Conservation (phyloP, 2,888 invertebrate genomes). For the Drosophila austrosaltans region DNA sequence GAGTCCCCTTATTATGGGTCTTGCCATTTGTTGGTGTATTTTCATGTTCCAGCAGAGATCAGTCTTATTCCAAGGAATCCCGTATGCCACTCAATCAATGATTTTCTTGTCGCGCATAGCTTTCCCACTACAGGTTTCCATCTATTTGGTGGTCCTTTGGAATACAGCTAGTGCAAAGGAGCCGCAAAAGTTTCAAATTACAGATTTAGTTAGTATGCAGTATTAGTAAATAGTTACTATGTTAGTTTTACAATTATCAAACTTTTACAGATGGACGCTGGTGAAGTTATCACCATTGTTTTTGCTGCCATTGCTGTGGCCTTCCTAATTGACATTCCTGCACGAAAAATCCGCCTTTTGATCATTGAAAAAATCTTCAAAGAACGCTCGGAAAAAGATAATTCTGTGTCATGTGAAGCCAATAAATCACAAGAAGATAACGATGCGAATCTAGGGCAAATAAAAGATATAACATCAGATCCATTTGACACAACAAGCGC, state of each 20-base stretch:
- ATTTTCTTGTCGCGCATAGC: constrained; percentile 87
- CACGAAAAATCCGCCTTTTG: constrained; percentile 84
- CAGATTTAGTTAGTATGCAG: constrained; percentile 85
- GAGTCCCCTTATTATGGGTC: constrained; percentile 86
- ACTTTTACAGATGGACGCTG: constrained; percentile 85
- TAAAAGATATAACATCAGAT: not conserved
- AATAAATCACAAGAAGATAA: not conserved
- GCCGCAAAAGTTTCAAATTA: constrained; percentile 85
- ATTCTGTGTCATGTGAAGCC: not conserved
- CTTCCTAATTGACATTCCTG: constrained; percentile 87
- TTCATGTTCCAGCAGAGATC: constrained; percentile 79
- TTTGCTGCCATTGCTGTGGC: constrained; percentile 85
- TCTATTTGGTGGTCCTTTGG: constrained; percentile 88
- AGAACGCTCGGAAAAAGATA: constrained; percentile 42
- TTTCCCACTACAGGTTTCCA: constrained; percentile 87
- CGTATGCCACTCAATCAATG: constrained; percentile 85
- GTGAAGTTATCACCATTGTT: constrained; percentile 85
- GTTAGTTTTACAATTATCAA: not conserved
- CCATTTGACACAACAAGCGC: not conserved
- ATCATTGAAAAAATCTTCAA: constrained; percentile 83
- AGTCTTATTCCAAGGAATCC: constrained; percentile 40
- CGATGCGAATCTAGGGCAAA: not conserved
- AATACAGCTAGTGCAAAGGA: constrained; percentile 87
- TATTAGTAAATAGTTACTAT: not conserved
- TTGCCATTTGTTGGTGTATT: constrained; percentile 87